phyloP scores from a whole-genome alignment of 2,888 invertebrate genomes.

The Philereme vetulata region DNA sequence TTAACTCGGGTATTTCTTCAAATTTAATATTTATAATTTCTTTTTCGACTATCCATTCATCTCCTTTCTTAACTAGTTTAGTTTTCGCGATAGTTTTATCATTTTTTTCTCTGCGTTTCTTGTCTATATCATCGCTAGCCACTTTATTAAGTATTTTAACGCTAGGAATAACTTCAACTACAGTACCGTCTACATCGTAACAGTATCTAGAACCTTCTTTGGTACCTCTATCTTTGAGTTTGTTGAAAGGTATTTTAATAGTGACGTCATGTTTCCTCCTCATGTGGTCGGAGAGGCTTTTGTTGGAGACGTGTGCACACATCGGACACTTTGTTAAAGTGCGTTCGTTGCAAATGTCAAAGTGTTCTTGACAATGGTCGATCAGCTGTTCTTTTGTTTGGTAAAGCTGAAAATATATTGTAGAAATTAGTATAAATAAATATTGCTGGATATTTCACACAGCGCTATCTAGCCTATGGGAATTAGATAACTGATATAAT shows the following conservation, averaged over 20 bases:
- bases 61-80: constrained; percentile 60
- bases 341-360: constrained; percentile 59
- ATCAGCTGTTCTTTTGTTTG: constrained; percentile 57
- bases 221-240: constrained; percentile 49
- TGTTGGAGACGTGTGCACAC: constrained; percentile 56
- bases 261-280: constrained; percentile 45
- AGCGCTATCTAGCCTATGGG: too few species aligned
- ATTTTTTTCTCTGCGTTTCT: constrained; percentile 47
- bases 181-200: constrained; percentile 49
- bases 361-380: constrained; percentile 64
- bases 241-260: constrained; percentile 45
- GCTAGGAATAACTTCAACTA: constrained; percentile 67
- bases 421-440: too few species aligned
- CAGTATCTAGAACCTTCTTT: constrained; percentile 51
- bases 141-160: constrained; percentile 61
- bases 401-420: constrained; percentile 60
- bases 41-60: constrained; percentile 65
- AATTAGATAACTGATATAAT: too few species aligned
- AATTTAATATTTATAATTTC: constrained; percentile 45
- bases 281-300: constrained; percentile 52
- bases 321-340: constrained; percentile 67
- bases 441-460: too few species aligned
- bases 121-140: constrained; percentile 58
- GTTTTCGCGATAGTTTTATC: constrained; percentile 52
- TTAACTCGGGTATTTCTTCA: constrained; percentile 51